Conservation (phyloP, 2,888 invertebrate genomes). For the Xylota segnis region DNA sequence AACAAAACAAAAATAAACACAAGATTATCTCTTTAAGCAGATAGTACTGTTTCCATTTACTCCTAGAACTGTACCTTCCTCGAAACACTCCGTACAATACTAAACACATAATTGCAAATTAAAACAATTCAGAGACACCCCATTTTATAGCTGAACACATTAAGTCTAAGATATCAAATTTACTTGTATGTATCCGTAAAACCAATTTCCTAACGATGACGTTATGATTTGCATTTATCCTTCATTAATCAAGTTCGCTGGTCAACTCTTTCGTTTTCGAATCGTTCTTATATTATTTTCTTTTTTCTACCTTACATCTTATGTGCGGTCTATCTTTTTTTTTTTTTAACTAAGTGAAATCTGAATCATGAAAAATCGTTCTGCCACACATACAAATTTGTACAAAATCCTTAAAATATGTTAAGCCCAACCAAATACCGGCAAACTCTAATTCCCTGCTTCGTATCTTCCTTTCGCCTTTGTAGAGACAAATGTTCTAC, state of each 20-base stretch:
- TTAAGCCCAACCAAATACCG: conserved; percentile 16
- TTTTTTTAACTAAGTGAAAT: background rate
- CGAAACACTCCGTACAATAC: too few species aligned
- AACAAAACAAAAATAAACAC: too few species aligned
- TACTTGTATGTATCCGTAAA: too few species aligned
- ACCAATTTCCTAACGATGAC: too few species aligned
- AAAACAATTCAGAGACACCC: too few species aligned
- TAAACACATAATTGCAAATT: too few species aligned
- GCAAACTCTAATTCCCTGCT: conserved; percentile 41
- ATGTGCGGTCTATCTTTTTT: background rate
- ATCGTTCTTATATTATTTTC: conserved; percentile 21
- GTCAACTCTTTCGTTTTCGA: conserved; percentile 60
- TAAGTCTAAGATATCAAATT: too few species aligned
- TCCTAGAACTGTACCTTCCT: too few species aligned
- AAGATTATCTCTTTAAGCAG: too few species aligned
- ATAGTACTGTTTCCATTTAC: too few species aligned
- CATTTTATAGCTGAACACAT: too few species aligned
- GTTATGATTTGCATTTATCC: background rate
- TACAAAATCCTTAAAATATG: conserved; percentile 56
- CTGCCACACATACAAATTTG: conserved; percentile 38
- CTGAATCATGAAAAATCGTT: conserved; percentile 37
- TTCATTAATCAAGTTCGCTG: conserved; percentile 62
- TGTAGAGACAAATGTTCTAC: conserved; percentile 49
- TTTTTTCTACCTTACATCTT: background rate
- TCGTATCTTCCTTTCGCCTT: conserved; percentile 8